Evolutionary conservation across 2,113 vertebrate genomes (phyloP).

Genomic region (Aphyosemion australe): DNA sequence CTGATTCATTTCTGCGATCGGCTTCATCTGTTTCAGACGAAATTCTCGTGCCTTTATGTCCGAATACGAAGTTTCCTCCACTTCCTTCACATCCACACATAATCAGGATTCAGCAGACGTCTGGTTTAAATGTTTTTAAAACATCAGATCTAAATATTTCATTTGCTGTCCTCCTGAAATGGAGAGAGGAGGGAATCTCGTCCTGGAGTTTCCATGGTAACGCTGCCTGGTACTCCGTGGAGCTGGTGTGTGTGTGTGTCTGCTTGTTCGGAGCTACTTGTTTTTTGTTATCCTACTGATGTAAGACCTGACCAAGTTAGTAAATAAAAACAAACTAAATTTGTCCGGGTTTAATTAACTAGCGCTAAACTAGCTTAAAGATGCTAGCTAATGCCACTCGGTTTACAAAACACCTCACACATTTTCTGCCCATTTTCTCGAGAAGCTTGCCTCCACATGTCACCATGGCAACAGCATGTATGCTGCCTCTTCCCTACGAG

Average conservation of each 20-base stretch:
- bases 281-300: constrained; percentile 1
- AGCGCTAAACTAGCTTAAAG: neutral
- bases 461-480: constrained; percentile 72
- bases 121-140: too few relatives aligned
- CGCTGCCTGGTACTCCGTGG: constrained; percentile 33
- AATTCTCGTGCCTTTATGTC: neutral
- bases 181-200: constrained; percentile 32
- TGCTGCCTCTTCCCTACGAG: constrained; percentile 29
- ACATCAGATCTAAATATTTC: neutral
- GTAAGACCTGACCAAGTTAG: neutral
- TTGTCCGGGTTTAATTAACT: neutral
- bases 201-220: constrained; percentile 70
- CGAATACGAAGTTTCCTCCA: neutral
- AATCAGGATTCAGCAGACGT: neutral
- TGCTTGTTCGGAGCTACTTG: neutral
- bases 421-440: constrained; percentile 23
- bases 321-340: neutral
- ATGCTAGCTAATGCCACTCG: neutral
- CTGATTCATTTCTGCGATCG: neutral
- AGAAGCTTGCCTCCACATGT: constrained; percentile 58
- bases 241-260: constrained; percentile 19
- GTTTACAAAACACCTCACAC: neutral
- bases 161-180: constrained; percentile 14
- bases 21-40: too few relatives aligned
- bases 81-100: neutral